A percentile compares a stretch with the other conserved stretches of the same genome.
Evolutionary conservation across 2,113 vertebrate genomes (phyloP).

Genomic region (Malurus alboscapulatus): DNA sequence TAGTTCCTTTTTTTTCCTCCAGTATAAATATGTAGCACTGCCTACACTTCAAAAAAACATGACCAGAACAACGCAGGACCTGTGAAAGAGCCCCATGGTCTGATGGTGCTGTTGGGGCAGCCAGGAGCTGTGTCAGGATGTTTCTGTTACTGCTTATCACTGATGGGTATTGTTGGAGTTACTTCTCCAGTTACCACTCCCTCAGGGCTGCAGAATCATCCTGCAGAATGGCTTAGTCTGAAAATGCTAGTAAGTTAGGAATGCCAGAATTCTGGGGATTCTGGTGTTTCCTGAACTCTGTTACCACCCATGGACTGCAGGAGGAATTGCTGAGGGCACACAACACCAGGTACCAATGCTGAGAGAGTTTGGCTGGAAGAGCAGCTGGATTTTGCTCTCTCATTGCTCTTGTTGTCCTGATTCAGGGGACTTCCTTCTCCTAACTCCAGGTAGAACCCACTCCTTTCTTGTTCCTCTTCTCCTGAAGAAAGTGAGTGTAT

Average conservation of each 20-base stretch:
- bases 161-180: neutral
- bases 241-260: neutral
- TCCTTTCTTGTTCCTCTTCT: neutral
- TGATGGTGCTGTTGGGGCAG: neutral
- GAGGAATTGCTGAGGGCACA: neutral
- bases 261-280: neutral
- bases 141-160: neutral
- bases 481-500: neutral
- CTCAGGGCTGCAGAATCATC: neutral
- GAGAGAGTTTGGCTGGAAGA: neutral
- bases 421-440: neutral
- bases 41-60: neutral
- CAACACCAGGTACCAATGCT: accelerated
- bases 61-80: neutral
- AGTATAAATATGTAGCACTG: neutral
- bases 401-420: neutral
- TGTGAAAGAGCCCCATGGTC: neutral
- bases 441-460: neutral
- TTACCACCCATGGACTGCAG: neutral
- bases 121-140: neutral
- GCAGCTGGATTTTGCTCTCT: neutral
- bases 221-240: neutral
- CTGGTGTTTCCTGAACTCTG: neutral
- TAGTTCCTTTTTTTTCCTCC: neutral
- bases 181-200: neutral